Conservation (phyloP, 2,888 invertebrate genomes). For the Eupithecia subfuscata region DNA sequence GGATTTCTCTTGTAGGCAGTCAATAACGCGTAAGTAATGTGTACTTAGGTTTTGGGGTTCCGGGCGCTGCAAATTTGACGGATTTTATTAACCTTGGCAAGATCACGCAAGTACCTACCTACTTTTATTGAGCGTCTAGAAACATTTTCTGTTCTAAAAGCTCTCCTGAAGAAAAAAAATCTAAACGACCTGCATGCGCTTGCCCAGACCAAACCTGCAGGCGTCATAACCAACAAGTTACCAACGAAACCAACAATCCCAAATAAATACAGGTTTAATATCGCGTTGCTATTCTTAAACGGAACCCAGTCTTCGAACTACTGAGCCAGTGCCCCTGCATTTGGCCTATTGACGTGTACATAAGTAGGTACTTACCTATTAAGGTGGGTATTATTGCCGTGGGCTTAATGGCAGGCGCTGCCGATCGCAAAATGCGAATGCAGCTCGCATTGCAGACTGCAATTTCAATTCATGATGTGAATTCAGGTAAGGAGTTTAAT, state of each 20-base stretch:
- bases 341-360: slow-evolving; percentile 27
- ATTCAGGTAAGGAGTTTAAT: background rate
- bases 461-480: slow-evolving; percentile 19
- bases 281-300: background rate
- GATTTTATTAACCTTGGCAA: slow-evolving; percentile 3
- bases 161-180: background rate
- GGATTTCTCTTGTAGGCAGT: slow-evolving; percentile 53
- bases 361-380: background rate
- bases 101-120: background rate
- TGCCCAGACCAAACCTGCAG: background rate
- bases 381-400: slow-evolving; percentile 31
- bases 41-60: slow-evolving; percentile 39
- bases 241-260: background rate
- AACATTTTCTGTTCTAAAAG: background rate
- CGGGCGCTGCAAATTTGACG: slow-evolving; percentile 13
- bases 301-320: slow-evolving; percentile 3
- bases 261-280: background rate
- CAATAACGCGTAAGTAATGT: slow-evolving; percentile 47
- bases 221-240: background rate
- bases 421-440: slow-evolving; percentile 12
- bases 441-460: slow-evolving; percentile 27
- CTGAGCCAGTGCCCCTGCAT: slow-evolving; percentile 13
- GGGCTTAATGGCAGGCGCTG: slow-evolving; percentile 25
- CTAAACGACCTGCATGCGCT: background rate
- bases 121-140: background rate